Percentiles rank a stretch among this genome's conserved stretches.
Evolutionary conservation across 2,888 invertebrate species (phyloP).

Genomic region (Yponomeuta cagnagella): DNA sequence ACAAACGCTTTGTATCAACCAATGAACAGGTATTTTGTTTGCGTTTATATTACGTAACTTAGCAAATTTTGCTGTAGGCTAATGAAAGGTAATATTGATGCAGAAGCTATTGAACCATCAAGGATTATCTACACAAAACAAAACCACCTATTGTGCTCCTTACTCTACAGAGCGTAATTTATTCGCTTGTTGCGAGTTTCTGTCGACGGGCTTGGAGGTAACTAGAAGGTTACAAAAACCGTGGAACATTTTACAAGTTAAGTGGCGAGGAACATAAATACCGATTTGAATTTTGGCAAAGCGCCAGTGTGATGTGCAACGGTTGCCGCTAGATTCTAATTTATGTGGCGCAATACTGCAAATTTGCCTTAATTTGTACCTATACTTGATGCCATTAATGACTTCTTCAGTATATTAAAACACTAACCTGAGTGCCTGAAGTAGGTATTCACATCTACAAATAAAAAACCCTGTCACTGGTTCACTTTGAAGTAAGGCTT

Average conservation of each 20-base stretch:
- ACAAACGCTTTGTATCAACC: too few relatives aligned
- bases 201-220: background rate
- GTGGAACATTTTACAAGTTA: background rate
- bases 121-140: too few relatives aligned
- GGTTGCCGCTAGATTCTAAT: slow-evolving; percentile 15
- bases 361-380: slow-evolving; percentile 35
- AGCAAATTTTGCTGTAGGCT: too few relatives aligned
- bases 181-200: background rate
- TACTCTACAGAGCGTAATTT: background rate
- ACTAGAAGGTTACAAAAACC: background rate
- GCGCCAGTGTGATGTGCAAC: slow-evolving; percentile 14
- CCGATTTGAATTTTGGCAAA: slow-evolving; percentile 6
- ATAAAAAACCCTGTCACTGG: too few relatives aligned
- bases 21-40: too few relatives aligned
- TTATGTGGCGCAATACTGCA: slow-evolving; percentile 22
- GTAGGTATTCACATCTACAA: too few relatives aligned
- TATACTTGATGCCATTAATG: slow-evolving; percentile 31
- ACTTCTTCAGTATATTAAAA: slow-evolving; percentile 14
- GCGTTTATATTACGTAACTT: too few relatives aligned
- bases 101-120: too few relatives aligned
- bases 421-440: background rate
- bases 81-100: too few relatives aligned
- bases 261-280: slow-evolving; percentile 1
- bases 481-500: too few relatives aligned
- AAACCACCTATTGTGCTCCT: background rate